A percentile compares a stretch with the other conserved stretches of the same genome.
phyloP scores from a whole-genome alignment of 2,888 invertebrate genomes.

The Dexiosoma caninum region DNA sequence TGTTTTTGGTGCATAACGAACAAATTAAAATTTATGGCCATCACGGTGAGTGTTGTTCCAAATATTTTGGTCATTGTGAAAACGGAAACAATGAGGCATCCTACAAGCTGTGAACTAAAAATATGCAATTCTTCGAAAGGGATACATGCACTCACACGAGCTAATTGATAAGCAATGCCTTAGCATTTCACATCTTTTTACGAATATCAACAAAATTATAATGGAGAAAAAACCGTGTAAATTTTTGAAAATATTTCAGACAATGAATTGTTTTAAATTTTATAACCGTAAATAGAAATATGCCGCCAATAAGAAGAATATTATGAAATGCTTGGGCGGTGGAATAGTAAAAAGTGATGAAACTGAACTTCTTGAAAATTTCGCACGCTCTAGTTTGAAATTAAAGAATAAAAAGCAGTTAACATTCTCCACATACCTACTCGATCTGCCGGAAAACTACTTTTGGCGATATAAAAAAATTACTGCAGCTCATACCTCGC shows the following conservation, averaged over 20 bases:
- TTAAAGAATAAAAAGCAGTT: background rate
- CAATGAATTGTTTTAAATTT: constrained; percentile 56
- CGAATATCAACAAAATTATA: background rate
- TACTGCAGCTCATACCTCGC: too few species aligned
- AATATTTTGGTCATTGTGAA: constrained; percentile 73
- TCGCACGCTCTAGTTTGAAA: constrained; percentile 55
- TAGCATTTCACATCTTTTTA: background rate
- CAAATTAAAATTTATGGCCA: constrained; percentile 69
- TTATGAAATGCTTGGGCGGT: too few species aligned
- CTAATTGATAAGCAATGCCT: background rate
- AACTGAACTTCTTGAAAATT: constrained; percentile 60
- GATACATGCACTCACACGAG: constrained; percentile 13
- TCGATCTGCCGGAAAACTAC: too few species aligned
- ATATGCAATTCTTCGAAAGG: constrained; percentile 30
- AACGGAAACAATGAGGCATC: constrained; percentile 58
- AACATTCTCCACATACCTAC: background rate
- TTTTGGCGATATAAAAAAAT: too few species aligned
- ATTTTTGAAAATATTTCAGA: constrained; percentile 4
- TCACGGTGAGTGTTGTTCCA: constrained; percentile 68
- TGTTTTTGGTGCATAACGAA: constrained; percentile 7
- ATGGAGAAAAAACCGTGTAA: constrained; percentile 5
- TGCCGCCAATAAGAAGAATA: constrained; percentile 40
- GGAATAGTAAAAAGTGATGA: constrained; percentile 40
- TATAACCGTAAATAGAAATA: constrained; percentile 26
- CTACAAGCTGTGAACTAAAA: constrained; percentile 51